Conservation (phyloP, 2,797 vertebrate species). For the Triplophysa yarkandensis region DNA sequence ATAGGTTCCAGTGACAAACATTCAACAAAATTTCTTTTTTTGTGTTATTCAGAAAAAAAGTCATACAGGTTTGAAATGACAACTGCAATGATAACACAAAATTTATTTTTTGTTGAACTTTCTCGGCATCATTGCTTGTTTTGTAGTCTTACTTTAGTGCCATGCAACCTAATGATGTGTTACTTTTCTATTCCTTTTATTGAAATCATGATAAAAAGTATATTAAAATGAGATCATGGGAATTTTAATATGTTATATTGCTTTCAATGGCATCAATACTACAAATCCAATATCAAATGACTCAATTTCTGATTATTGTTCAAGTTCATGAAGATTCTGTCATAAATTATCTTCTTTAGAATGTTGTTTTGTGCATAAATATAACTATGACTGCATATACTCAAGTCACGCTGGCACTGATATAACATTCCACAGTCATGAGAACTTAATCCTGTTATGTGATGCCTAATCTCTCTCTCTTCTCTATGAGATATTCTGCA, state of each 20-base stretch:
- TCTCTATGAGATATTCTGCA: constrained; percentile 36
- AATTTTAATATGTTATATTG: neutral
- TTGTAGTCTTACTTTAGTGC: neutral
- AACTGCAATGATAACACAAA: too few species aligned
- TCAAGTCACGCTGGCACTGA: constrained; percentile 33
- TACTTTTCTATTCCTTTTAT: neutral
- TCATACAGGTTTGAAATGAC: too few species aligned
- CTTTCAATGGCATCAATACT: neutral
- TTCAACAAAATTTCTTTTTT: too few species aligned
- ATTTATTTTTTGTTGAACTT: too few species aligned
- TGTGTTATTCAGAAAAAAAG: too few species aligned
- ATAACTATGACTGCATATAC: constrained; percentile 43
- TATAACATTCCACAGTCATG: constrained; percentile 53
- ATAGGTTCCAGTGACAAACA: too few species aligned
- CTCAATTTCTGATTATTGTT: constrained; percentile 35
- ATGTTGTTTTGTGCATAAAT: constrained; percentile 26
- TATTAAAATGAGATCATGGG: constrained; percentile 1
- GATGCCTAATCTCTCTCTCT: constrained; percentile 41
- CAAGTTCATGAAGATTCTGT: constrained; percentile 50
- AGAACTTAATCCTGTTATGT: constrained; percentile 32
- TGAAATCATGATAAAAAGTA: neutral
- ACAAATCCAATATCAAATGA: neutral
- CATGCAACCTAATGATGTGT: neutral
- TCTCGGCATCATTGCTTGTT: constrained; percentile 2
- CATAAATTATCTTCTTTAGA: constrained; percentile 35